Evolutionary conservation across 2,113 vertebrate genomes (phyloP), one percentile per base, ranked within the genome.

Genomic region (Acrocephalus arundinaceus): DNA sequence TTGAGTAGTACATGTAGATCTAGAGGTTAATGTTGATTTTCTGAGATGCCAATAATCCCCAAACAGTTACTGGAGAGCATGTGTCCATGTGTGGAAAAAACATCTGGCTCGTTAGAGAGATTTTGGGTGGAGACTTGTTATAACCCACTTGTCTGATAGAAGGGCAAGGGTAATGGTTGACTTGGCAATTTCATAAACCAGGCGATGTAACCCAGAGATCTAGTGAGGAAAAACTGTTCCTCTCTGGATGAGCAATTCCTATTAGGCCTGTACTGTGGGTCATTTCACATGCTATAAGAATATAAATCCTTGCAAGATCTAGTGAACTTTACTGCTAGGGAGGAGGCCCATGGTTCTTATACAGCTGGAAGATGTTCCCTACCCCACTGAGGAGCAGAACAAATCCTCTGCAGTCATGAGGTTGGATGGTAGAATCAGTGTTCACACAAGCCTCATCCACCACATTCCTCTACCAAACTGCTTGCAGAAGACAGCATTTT

Each of bases 151-250:
- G 51, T 83, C 88, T 94, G 62, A 41, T 71, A 89, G 84, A 87
- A 95, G 82, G 92, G 55, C 63, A 84, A 90, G 45, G 59, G 28
- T 66, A 67, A 90, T 37, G 70, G 59, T 31, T 83, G 74, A 92
- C 45, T 67, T 78, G 54, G 85, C 35, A 65, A 18, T 77, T 89
- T 70, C 2, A 0, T 43, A 59, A 90, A 41, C 62, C 76, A 67
- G 73, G 48, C 77, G 61, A 75, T 63, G 45, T 61, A 91, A 91
- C 52, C 45, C 63, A 80, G 51, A 76, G 49, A 79, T 22, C 48
- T 67, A 45, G 35, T 5, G 43, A 46, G 70, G 72, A 80, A 76
- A 52, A 86, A 33, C 39, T 35, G 15, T 48, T 84, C 51, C 55
- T 31, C 15, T 45, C 62, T 72, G 70, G 28, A 27, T 51, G 19